phyloP scores from a whole-genome alignment of 2,797 vertebrate genomes.

The Hapalemur alaotrensis region DNA sequence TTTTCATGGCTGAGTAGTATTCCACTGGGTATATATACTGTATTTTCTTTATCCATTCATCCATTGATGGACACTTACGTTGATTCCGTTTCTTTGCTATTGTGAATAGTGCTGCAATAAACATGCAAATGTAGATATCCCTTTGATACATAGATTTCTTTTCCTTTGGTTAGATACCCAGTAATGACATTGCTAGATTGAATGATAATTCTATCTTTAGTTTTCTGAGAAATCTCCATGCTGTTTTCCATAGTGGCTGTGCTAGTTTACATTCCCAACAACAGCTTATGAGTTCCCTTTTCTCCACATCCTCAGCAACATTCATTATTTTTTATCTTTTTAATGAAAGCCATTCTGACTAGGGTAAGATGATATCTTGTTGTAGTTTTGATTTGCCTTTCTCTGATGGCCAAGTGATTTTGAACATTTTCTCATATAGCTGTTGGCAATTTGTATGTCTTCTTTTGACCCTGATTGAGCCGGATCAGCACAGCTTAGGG shows the following conservation, averaged over 20 bases:
- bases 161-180: neutral
- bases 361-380: neutral
- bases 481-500: conserved; percentile 55
- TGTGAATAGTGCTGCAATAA: neutral
- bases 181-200: neutral
- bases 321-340: neutral
- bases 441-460: neutral
- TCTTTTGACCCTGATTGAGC: neutral
- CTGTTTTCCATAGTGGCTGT: neutral
- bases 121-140: neutral
- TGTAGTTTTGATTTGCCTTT: neutral
- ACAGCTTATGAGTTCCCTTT: neutral
- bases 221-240: neutral
- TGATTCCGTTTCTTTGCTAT: neutral
- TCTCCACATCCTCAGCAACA: neutral
- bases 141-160: neutral
- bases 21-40: neutral
- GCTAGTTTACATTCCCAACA: no score
- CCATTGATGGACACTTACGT: neutral
- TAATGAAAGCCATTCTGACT: neutral
- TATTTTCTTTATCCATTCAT: neutral
- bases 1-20: neutral
- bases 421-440: neutral
- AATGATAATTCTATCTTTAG: neutral
- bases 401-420: neutral